Percentiles rank a stretch among this genome's conserved stretches.
Evolutionary conservation across 2,888 invertebrate genomes (phyloP).

Genomic region (Noctua janthina): DNA sequence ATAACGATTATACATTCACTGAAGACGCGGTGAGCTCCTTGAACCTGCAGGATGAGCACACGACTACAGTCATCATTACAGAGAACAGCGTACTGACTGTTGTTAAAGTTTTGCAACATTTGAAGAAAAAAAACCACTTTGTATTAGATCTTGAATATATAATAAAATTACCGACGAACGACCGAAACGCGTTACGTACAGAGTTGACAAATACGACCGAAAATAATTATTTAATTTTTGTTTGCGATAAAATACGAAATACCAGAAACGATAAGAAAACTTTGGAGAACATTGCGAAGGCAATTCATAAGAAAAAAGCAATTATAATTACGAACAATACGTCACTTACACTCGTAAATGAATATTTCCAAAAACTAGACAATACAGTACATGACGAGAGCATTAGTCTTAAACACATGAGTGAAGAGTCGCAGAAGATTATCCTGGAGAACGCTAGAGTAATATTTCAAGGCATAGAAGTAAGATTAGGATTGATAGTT

Average conservation of each 20-base stretch:
- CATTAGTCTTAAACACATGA: slow-evolving; percentile 31
- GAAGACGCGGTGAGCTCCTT: not conserved
- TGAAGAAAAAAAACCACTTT: not conserved
- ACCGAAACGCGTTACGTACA: not conserved
- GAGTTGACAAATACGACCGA: not conserved
- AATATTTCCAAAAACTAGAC: slow-evolving; percentile 10
- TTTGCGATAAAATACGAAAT: slow-evolving; percentile 8
- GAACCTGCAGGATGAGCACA: slow-evolving; percentile 3
- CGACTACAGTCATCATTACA: slow-evolving; percentile 15
- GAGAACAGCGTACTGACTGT: slow-evolving; percentile 13
- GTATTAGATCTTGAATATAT: slow-evolving; percentile 34
- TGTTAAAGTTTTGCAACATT: slow-evolving; percentile 25
- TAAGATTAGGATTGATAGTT: slow-evolving; percentile 28
- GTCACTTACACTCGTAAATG: not conserved
- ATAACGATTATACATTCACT: slow-evolving; percentile 25
- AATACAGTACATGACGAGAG: slow-evolving; percentile 4
- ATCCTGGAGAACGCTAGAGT: slow-evolving; percentile 26
- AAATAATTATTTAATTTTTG: slow-evolving; percentile 4
- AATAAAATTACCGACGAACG: slow-evolving; percentile 5
- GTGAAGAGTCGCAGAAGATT: slow-evolving; percentile 16
- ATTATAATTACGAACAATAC: slow-evolving; percentile 28
- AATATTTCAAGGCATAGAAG: slow-evolving; percentile 42
- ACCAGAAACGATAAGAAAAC: not conserved
- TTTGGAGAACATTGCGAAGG: slow-evolving; percentile 18
- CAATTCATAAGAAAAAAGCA: not conserved